phyloP scores from a whole-genome alignment of 2,888 invertebrate species.

The Cryptus viduatorius region DNA sequence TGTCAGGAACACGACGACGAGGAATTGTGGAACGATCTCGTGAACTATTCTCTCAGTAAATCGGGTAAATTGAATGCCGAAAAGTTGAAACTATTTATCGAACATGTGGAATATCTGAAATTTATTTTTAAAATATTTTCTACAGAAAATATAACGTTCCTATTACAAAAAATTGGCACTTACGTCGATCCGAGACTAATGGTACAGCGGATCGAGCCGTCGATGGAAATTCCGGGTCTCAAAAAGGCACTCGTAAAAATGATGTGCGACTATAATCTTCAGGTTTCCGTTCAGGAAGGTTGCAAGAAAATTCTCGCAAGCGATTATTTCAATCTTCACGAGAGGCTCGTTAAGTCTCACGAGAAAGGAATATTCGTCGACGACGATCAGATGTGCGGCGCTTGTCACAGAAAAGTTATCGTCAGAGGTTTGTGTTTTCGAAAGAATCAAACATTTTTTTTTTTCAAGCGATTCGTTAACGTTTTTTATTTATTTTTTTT shows the following conservation, averaged over 20 bases:
- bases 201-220: slow-evolving; percentile 93
- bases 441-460: slow-evolving; percentile 19
- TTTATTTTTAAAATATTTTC: slow-evolving; percentile 58
- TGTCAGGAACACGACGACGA: slow-evolving; percentile 98
- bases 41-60: slow-evolving; percentile 94
- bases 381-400: slow-evolving; percentile 91
- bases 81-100: not conserved
- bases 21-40: slow-evolving; percentile 97
- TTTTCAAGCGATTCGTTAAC: not conserved
- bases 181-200: slow-evolving; percentile 96
- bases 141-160: slow-evolving; percentile 89
- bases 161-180: slow-evolving; percentile 91
- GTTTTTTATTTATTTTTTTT: slow-evolving; percentile 70
- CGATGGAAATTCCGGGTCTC: slow-evolving; percentile 95
- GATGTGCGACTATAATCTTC: slow-evolving; percentile 97
- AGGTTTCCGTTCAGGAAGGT: slow-evolving; percentile 95
- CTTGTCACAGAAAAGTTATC: slow-evolving; percentile 92
- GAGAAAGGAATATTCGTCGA: slow-evolving; percentile 91
- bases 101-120: not conserved
- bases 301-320: slow-evolving; percentile 95
- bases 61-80: slow-evolving; percentile 87
- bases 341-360: slow-evolving; percentile 92
- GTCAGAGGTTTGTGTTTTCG: slow-evolving; percentile 86
- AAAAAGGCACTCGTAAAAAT: slow-evolving; percentile 97
- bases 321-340: slow-evolving; percentile 95